Percentiles rank a stretch among this genome's conserved stretches.
Conservation (phyloP, 2,888 invertebrate species). For the Drosophila borborema region DNA sequence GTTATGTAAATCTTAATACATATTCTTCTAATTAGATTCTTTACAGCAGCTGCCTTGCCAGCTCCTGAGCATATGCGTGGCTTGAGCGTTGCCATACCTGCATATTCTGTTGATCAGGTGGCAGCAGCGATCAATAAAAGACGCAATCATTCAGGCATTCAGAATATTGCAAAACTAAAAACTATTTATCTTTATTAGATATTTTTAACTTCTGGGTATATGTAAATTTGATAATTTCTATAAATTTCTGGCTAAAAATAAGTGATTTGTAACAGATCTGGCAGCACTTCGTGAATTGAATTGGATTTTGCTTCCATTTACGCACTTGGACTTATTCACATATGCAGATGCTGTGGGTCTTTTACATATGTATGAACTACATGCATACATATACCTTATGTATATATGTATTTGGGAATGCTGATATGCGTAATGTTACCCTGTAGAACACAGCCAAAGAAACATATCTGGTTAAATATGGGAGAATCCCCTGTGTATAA, state of each 20-base stretch:
- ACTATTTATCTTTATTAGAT: background rate
- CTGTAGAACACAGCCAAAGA: background rate
- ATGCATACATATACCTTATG: background rate
- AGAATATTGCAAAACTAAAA: background rate
- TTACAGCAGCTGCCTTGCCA: background rate
- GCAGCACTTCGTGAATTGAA: background rate
- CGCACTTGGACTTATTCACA: slow-evolving; percentile 2
- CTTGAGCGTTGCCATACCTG: background rate
- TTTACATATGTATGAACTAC: slow-evolving; percentile 3
- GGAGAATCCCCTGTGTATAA: too few relatives aligned
- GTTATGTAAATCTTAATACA: background rate
- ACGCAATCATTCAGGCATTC: background rate
- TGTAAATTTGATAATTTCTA: background rate
- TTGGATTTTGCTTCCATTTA: background rate
- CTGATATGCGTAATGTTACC: background rate
- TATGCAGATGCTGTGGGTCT: slow-evolving; percentile 9
- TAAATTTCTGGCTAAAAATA: background rate
- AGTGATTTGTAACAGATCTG: background rate
- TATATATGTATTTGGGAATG: background rate
- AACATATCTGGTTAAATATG: too few relatives aligned
- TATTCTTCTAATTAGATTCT: background rate
- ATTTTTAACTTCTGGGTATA: background rate
- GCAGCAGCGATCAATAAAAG: background rate
- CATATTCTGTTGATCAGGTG: background rate
- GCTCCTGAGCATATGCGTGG: background rate